Percentiles rank a stretch among this genome's conserved stretches.
Evolutionary conservation across 2,113 vertebrate genomes (phyloP).

Genomic region (Platysternon megacephalum): DNA sequence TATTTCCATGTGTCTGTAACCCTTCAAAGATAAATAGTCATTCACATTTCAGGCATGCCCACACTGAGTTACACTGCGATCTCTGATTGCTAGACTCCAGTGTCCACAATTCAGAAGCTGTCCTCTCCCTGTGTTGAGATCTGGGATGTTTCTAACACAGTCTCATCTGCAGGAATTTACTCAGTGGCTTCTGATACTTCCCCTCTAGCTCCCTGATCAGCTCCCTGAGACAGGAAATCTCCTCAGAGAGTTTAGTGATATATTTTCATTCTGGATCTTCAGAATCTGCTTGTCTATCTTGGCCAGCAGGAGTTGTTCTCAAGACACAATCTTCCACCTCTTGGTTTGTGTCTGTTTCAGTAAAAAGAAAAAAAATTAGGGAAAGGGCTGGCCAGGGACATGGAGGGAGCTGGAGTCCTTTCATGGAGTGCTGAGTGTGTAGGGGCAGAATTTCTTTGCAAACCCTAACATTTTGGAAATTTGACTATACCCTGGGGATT

Average conservation of each 20-base stretch:
- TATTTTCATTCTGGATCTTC: neutral
- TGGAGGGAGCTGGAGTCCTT: no score
- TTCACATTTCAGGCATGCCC: neutral
- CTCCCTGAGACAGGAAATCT: neutral
- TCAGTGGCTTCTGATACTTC: slow-evolving; percentile 40
- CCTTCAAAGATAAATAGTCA: no score
- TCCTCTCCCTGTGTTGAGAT: neutral
- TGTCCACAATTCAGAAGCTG: neutral
- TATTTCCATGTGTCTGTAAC: no score
- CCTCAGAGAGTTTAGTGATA: neutral
- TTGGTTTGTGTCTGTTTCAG: neutral
- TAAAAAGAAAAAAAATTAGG: no score
- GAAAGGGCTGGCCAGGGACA: no score
- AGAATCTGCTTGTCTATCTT: slow-evolving; percentile 22
- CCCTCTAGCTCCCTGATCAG: slow-evolving; percentile 52
- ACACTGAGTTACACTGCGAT: neutral
- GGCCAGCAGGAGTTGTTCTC: slow-evolving; percentile 37
- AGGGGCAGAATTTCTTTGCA: no score
- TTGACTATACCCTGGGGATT: no score
- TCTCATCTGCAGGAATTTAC: slow-evolving; percentile 62
- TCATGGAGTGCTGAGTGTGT: no score
- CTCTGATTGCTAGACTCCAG: neutral
- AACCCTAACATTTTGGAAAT: no score
- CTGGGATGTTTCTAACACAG: accelerated
- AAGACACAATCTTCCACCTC: slow-evolving; percentile 13